Conservation (phyloP, 53 echinoderm and acorn worm species). For the Paracentrotus lividus region DNA sequence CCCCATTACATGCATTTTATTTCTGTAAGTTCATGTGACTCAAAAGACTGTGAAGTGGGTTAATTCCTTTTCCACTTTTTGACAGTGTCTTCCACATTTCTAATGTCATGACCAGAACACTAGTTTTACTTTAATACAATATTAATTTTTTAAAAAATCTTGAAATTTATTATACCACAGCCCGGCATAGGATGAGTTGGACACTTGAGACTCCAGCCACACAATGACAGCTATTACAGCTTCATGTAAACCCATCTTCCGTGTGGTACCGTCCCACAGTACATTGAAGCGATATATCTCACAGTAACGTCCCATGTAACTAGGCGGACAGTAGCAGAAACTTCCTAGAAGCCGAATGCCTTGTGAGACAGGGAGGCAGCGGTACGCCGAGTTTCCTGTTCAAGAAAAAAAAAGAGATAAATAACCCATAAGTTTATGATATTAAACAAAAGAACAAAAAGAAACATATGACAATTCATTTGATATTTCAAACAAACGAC, state of each 20-base stretch:
- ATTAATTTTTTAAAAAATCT: not conserved
- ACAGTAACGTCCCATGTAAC: slow-evolving; percentile 88
- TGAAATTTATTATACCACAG: slow-evolving; percentile 73
- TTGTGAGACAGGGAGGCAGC: slow-evolving; percentile 79
- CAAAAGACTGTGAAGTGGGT: no score
- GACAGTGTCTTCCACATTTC: no score
- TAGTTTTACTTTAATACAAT: no score
- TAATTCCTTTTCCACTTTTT: no score
- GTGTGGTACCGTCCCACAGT: slow-evolving; percentile 77
- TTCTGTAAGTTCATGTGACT: no score
- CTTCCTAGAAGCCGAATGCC: slow-evolving; percentile 86
- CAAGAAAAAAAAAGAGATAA: not conserved
- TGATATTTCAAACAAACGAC: no score
- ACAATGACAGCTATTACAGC: slow-evolving; percentile 85
- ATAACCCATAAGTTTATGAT: not conserved
- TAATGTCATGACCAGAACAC: no score
- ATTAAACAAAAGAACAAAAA: no score
- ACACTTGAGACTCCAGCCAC: slow-evolving; percentile 78
- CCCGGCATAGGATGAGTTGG: slow-evolving; percentile 70
- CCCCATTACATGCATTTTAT: no score
- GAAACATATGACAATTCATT: no score
- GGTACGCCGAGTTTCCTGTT: slow-evolving; percentile 39
- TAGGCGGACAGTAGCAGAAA: slow-evolving; percentile 85
- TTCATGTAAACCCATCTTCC: slow-evolving; percentile 77
- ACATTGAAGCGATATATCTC: slow-evolving; percentile 73